Conservation (phyloP, 1,140 invertebrate genomes). For the Brachionus koreanus region DNA sequence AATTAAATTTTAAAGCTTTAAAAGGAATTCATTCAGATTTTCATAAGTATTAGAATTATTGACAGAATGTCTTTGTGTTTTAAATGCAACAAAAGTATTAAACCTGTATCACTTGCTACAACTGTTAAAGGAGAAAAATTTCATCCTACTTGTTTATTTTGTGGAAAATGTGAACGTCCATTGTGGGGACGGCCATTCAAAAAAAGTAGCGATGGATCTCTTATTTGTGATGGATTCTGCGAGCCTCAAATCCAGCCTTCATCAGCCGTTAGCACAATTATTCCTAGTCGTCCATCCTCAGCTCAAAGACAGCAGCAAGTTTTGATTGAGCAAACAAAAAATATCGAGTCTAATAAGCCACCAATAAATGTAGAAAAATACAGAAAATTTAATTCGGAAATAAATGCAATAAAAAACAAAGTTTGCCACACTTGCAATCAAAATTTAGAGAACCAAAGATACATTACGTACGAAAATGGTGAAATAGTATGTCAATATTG, state of each 20-base stretch:
- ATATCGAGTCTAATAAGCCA: background rate
- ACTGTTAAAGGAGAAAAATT: constrained; percentile 19
- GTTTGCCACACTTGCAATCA: constrained; percentile 15
- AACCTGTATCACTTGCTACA: constrained; percentile 22
- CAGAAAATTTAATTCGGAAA: background rate
- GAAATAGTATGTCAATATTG: constrained; percentile 9
- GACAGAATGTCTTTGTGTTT: constrained; percentile 14
- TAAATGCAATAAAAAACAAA: background rate
- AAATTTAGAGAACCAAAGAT: background rate
- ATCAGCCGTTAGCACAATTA: background rate
- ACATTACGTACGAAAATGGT: constrained; percentile 34
- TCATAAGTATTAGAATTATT: background rate
- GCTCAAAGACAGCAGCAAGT: background rate
- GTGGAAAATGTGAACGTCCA: background rate
- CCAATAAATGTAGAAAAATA: background rate
- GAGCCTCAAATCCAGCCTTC: background rate
- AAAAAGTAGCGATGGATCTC: background rate
- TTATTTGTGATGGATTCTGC: constrained; percentile 12
- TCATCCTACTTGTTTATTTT: constrained; percentile 25
- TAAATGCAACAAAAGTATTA: constrained; percentile 33
- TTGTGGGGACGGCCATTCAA: constrained; percentile 26
- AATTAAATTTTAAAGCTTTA: background rate
- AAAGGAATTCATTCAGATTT: background rate
- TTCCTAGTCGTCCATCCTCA: background rate
- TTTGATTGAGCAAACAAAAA: background rate